Evolutionary conservation across 2,888 invertebrate species (phyloP), one percentile per base, ranked within the genome.

Genomic region (Biston stratarius): DNA sequence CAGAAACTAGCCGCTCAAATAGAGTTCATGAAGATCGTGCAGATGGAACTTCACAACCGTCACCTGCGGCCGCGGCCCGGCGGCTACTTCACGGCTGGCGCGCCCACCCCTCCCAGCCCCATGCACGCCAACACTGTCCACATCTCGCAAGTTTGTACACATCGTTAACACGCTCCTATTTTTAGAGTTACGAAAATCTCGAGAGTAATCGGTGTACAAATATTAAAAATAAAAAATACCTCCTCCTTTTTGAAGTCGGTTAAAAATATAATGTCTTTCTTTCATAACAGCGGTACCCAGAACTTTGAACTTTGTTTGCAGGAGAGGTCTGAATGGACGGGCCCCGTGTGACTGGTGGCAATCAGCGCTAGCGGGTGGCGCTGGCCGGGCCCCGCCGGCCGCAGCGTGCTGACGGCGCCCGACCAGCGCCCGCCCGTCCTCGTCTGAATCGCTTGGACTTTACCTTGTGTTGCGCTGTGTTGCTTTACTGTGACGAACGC

Each of bases 1-100:
- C 98, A 98, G 81, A 98, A 98, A 85, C 91, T 98, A 73, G 98
- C 98, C 0, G 97, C 97, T 34, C 98, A 98, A 89, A 98, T 98
- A 77, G 98, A 98, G 88, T 97, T 97, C 89, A 97, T 98, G 97
- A 97, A 97, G 93, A 98, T 98, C 87, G 97, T 98, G 24, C 97
- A 98, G 83, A 98, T 98, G 98, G 97, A 98, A 90, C 96, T 97
- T 94, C 97, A 98, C 93, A 98, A 98, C 88, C 95, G 98, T 7
- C 98, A 98, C 87, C 91, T 98, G 76, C 97, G 97, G 79, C 97
- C 97, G 69, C 96, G 97, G 76, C 95, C 96, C 0, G 97, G 97
- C 24, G 96, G 97, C 1, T 97, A 97, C 89, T 97, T 97, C 89
- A 96, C 96, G 60, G 94, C 95, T 38, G 69, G 88, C 76, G 93